These are phyloP conservation scores for Elgonia sp. DNA, from an alignment of 2,888 invertebrate genomes.

Conservation along the genomic window DNA sequence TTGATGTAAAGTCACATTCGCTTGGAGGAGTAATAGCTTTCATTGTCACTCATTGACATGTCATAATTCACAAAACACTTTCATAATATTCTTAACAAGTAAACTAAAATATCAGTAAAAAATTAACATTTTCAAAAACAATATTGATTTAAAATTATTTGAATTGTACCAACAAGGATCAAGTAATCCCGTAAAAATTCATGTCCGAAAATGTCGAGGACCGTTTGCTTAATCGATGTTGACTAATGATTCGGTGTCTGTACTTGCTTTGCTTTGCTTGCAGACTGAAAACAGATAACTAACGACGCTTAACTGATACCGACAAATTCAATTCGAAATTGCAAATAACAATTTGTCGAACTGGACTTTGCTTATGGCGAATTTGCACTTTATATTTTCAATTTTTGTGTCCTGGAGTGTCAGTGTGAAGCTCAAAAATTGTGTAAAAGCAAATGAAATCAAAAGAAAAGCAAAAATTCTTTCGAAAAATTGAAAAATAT, in stretches of 20 bases:
- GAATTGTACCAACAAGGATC: neutral
- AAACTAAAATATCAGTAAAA: neutral
- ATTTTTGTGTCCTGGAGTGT: conserved; percentile 18
- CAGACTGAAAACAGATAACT: conserved; percentile 27
- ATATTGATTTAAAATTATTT: neutral
- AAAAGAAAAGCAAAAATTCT: neutral
- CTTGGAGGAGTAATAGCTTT: conserved; percentile 51
- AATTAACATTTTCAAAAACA: neutral
- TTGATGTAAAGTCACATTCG: conserved; percentile 54
- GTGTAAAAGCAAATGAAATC: neutral
- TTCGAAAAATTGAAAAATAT: neutral
- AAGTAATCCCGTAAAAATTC: neutral
- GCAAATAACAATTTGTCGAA: conserved; percentile 21
- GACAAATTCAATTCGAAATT: conserved; percentile 25
- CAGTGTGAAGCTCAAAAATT: conserved; percentile 32
- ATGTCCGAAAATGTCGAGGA: conserved; percentile 5
- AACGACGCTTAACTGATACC: conserved; percentile 19
- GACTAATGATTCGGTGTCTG: conserved; percentile 33
- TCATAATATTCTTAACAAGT: neutral
- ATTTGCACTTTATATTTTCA: conserved; percentile 40
- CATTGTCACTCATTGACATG: conserved; percentile 64
- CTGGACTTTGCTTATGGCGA: conserved; percentile 14
- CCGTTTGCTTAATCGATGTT: conserved; percentile 72
- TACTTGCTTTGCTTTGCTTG: conserved; percentile 69
- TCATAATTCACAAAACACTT: conserved; percentile 43